Base-by-base conservation (phyloP, 2,888 invertebrate genomes). In the Drosophila niveifrons region DNA sequence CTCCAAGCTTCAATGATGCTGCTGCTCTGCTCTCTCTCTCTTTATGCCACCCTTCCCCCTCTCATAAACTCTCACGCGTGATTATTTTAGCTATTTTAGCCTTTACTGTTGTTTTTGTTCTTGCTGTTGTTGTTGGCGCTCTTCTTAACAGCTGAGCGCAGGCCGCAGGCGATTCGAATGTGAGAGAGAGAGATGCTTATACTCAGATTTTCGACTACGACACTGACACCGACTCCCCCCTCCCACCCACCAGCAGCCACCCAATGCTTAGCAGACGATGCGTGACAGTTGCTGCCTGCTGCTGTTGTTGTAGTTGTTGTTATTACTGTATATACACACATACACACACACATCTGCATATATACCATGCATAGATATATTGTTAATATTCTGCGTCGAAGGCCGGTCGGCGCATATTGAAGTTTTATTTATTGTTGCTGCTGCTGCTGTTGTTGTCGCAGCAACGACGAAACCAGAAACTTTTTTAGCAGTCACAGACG, bases 391-490 rank as follows among this genome's bases (percentile, higher is more conserved):
- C 75, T 71, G 80, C 63, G 56, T 18, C 65, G 80, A 81, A 82
- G 80, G 80, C 80, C 80, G 82, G 72, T 69, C 69, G 72, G 67
- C 81, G 75, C 78, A 80, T 79, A 79, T 79, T 81, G 77, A 77
- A 77, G 74, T 78, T 74, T 58, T 69, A 78, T 78, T 75, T 72
- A 61, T 80, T 78, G 59, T 31, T 66, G 58, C 34, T 66, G 47
- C 44, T 66, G 43, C 36, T 52, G 64, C 31, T 72, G 55, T 59
- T 50, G 68, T 67, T 66, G 62, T 61, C 68, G 70, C 63, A 69
- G 70, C 67, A 65, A 58, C 64, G 59, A 65, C 71, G 74, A 82
- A 80, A 80, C 82, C 79, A 82, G 79, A 80, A 80, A 80, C 78
- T 78, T 78, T 74, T 76, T 76, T 66, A 77, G 69, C 69, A 69